Conservation (phyloP, 2,797 vertebrate genomes). For the Artibeus jamaicensis region DNA sequence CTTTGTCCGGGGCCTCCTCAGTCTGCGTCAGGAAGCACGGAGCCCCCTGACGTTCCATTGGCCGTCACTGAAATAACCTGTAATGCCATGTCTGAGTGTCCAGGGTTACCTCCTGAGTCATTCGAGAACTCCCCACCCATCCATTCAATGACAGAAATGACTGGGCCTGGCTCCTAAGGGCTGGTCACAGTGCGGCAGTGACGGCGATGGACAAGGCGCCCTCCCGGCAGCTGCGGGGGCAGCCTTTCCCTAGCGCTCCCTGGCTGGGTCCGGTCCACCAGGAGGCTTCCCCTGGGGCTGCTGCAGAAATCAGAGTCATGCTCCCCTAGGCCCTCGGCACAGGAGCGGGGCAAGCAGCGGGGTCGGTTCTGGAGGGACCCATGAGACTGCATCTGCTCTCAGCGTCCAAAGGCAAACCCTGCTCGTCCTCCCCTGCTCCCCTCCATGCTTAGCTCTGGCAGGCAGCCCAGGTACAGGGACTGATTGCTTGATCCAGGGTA, state of each 20-base stretch:
- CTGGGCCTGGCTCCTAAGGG: neutral
- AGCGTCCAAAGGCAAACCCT: rapidly evolving
- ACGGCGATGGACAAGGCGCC: neutral
- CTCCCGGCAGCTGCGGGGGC: rapidly evolving
- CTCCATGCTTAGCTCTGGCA: neutral
- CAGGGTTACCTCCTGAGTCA: slow-evolving; percentile 12
- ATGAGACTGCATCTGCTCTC: neutral
- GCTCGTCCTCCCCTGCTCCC: neutral
- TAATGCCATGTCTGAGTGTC: neutral
- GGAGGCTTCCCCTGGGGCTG: neutral
- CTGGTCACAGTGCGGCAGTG: neutral
- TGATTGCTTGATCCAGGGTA: neutral
- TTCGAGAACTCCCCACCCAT: neutral
- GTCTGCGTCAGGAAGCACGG: neutral
- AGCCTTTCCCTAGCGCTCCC: neutral
- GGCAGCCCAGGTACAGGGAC: neutral
- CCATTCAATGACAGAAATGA: neutral
- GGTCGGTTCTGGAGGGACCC: neutral
- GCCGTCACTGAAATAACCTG: neutral
- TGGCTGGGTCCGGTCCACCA: neutral
- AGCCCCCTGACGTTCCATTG: neutral
- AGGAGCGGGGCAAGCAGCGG: neutral
- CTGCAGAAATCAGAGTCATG: neutral
- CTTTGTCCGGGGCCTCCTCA: neutral
- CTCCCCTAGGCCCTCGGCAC: neutral